Evolutionary conservation across 2,888 invertebrate genomes (phyloP).

Genomic region (Pyrrhia umbra): DNA sequence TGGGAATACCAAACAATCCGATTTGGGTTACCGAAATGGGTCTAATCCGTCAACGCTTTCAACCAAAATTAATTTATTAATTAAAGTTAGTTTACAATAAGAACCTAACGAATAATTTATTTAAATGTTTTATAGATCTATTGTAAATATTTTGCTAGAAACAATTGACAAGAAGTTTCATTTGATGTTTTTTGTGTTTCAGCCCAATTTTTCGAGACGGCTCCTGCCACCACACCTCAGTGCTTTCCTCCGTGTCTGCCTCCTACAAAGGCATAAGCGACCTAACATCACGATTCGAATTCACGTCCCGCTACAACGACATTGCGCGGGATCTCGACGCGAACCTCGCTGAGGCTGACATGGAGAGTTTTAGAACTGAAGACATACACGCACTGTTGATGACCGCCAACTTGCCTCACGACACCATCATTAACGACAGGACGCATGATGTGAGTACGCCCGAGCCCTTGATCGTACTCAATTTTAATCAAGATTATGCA

Average conservation of each 20-base stretch:
- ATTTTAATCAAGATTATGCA: background rate
- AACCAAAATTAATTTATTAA: constrained; percentile 17
- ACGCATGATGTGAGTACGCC: constrained; percentile 86
- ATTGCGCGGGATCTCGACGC: constrained; percentile 97
- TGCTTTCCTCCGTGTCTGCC: constrained; percentile 94
- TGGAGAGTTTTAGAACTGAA: constrained; percentile 97
- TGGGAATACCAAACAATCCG: constrained; percentile 23
- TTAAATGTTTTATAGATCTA: no score
- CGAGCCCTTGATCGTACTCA: background rate
- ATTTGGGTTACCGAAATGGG: constrained; percentile 31
- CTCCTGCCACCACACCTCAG: constrained; percentile 94
- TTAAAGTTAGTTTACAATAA: constrained; percentile 3
- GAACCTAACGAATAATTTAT: background rate
- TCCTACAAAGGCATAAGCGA: constrained; percentile 94
- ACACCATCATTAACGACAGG: constrained; percentile 88
- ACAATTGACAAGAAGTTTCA: background rate
- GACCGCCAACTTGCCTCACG: constrained; percentile 93
- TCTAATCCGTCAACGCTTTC: constrained; percentile 30
- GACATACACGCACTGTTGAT: constrained; percentile 96
- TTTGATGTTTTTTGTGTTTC: constrained; percentile 70
- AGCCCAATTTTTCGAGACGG: constrained; percentile 94
- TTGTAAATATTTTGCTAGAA: background rate
- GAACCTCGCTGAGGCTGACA: constrained; percentile 98
- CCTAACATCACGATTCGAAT: constrained; percentile 87
- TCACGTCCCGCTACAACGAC: constrained; percentile 94